phyloP scores from a whole-genome alignment of 37 sponge, comb jelly and placozoan species.

The Ephydatia muelleri region DNA sequence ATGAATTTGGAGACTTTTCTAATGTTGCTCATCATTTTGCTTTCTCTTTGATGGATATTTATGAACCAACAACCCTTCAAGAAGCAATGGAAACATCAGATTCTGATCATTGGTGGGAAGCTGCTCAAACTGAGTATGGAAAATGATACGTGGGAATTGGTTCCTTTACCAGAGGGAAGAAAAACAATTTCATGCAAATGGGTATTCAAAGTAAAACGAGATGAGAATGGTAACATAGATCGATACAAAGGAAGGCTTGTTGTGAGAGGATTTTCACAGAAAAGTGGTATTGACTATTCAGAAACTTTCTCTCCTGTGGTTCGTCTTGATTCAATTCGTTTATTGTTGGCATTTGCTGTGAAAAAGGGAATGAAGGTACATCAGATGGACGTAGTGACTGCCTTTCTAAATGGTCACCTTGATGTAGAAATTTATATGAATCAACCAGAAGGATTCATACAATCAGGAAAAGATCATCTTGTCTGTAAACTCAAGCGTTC shows the following conservation, averaged over 20 bases:
- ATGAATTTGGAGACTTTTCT: background rate
- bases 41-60: background rate
- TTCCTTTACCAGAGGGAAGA: too few relatives aligned
- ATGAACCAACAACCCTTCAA: slow-evolving; percentile 14
- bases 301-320: slow-evolving; percentile 65
- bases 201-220: slow-evolving; percentile 48
- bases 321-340: slow-evolving; percentile 22
- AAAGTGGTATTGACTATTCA: slow-evolving; percentile 44
- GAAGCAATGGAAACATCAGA: slow-evolving; percentile 42
- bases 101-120: slow-evolving; percentile 48
- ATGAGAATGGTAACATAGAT: slow-evolving; percentile 19
- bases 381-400: slow-evolving; percentile 65
- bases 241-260: slow-evolving; percentile 42
- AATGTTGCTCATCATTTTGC: background rate
- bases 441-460: slow-evolving; percentile 45
- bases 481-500: slow-evolving; percentile 49
- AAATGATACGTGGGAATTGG: slow-evolving; percentile 55
- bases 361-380: slow-evolving; percentile 50
- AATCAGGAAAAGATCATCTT: slow-evolving; percentile 32
- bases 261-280: slow-evolving; percentile 51
- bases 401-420: slow-evolving; percentile 49
- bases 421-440: slow-evolving; percentile 55
- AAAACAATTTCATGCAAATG: slow-evolving; percentile 49
- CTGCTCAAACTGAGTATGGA: slow-evolving; percentile 59
- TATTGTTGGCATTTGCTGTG: slow-evolving; percentile 44